Percentiles rank a stretch among this genome's conserved stretches.
Evolutionary conservation across 2,797 vertebrate genomes (phyloP).

Genomic region (Chaetophractus vellerosus): DNA sequence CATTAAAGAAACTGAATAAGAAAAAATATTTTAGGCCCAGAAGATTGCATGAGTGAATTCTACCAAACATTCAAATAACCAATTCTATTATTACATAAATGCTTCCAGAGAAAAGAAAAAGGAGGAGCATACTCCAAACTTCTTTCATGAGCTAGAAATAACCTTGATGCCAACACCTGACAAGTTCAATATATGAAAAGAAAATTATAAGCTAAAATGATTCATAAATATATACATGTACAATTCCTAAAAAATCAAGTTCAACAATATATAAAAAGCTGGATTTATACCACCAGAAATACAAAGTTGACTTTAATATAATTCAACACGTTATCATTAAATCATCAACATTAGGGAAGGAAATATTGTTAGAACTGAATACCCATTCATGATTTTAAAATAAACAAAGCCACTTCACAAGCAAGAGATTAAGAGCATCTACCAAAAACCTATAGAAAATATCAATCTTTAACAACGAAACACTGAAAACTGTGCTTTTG

Average conservation of each 20-base stretch:
- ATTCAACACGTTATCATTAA: not conserved
- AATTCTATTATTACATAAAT: not conserved
- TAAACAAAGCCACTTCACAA: not conserved
- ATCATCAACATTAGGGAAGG: not conserved
- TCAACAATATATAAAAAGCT: not conserved
- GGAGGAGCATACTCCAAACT: not conserved
- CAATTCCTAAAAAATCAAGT: conserved; percentile 21
- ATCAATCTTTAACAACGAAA: not conserved
- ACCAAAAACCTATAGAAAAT: not conserved
- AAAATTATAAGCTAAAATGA: conserved; percentile 43
- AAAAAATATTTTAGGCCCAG: not conserved
- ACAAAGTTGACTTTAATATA: not conserved
- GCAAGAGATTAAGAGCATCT: conserved; percentile 4
- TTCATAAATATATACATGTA: not conserved
- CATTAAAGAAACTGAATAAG: not conserved
- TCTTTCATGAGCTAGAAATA: not conserved
- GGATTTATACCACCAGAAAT: not conserved
- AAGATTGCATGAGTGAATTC: not conserved
- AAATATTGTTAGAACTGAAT: not conserved
- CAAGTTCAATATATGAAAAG: conserved; percentile 14
- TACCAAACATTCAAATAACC: not conserved
- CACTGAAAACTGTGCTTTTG: not conserved
- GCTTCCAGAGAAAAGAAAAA: not conserved
- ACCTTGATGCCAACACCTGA: not conserved
- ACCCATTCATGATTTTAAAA: not conserved